Evolutionary conservation across 2,888 invertebrate genomes (phyloP).

Genomic region (Dicyrtomina minuta): DNA sequence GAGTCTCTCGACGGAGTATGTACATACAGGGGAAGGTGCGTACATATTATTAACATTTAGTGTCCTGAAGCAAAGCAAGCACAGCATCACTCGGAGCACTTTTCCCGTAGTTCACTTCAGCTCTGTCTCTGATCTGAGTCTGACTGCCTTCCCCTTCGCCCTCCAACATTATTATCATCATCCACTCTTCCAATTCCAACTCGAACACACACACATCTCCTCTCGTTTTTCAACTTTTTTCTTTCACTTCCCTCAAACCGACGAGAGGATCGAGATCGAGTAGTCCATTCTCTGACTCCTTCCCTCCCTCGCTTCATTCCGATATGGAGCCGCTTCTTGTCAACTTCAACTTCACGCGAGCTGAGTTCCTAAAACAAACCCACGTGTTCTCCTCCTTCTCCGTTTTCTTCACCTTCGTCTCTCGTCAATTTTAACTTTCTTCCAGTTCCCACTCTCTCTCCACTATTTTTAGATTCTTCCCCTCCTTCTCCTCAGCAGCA

Average conservation of each 20-base stretch:
- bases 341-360: slow-evolving; percentile 14
- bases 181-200: background rate
- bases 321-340: slow-evolving; percentile 16
- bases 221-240: slow-evolving; percentile 1
- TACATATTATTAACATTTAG: slow-evolving; percentile 16
- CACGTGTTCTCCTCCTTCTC: slow-evolving; percentile 16
- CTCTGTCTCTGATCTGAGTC: slow-evolving; percentile 5
- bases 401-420: background rate
- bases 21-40: background rate
- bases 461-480: too few relatives aligned
- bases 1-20: background rate
- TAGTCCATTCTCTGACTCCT: background rate
- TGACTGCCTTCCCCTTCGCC: background rate
- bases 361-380: slow-evolving; percentile 4
- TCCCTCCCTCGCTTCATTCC: slow-evolving; percentile 2
- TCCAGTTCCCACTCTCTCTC: too few relatives aligned
- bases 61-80: slow-evolving; percentile 35
- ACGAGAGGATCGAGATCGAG: background rate
- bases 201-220: background rate
- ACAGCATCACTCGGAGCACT: slow-evolving; percentile 50
- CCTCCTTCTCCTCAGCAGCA: background rate
- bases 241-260: background rate
- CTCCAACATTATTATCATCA: too few relatives aligned
- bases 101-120: slow-evolving; percentile 46
- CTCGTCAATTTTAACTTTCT: too few relatives aligned